A percentile compares a stretch with the other conserved stretches of the same genome.
Conservation (phyloP, 2,113 vertebrate genomes). For the Helogale parvula region DNA sequence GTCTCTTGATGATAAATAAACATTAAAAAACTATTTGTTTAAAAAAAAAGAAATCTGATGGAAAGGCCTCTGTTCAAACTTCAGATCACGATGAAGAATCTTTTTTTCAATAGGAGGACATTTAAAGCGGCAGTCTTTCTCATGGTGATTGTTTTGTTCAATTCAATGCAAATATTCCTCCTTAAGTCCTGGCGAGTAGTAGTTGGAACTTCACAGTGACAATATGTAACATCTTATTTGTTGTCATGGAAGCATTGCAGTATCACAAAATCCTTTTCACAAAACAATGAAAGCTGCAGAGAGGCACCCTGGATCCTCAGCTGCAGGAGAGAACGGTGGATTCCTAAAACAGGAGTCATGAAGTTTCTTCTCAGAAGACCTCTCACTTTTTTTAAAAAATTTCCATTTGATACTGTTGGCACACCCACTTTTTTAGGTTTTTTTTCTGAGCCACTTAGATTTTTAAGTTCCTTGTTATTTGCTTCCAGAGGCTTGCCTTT, state of each 20-base stretch:
- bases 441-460: background rate
- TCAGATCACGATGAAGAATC: background rate
- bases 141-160: conserved; percentile 11
- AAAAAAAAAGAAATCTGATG: background rate
- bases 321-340: background rate
- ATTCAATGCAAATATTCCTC: conserved; percentile 34
- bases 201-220: conserved; percentile 58
- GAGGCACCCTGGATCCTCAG: background rate
- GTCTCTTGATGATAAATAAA: too few species aligned
- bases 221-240: conserved; percentile 69
- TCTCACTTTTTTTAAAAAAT: conserved; percentile 31
- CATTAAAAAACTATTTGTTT: too few species aligned
- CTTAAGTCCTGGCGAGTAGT: conserved; percentile 67
- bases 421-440: background rate
- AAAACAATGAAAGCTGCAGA: background rate
- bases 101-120: background rate
- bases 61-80: background rate
- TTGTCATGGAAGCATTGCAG: conserved; percentile 83
- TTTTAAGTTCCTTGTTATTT: background rate
- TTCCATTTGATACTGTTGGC: background rate
- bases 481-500: background rate
- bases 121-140: conserved; percentile 34
- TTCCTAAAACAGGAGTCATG: conserved; percentile 44
- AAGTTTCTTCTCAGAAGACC: conserved; percentile 17
- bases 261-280: conserved; percentile 62